Conservation (phyloP, 2,888 invertebrate genomes). For the Eucera pruinosa region DNA sequence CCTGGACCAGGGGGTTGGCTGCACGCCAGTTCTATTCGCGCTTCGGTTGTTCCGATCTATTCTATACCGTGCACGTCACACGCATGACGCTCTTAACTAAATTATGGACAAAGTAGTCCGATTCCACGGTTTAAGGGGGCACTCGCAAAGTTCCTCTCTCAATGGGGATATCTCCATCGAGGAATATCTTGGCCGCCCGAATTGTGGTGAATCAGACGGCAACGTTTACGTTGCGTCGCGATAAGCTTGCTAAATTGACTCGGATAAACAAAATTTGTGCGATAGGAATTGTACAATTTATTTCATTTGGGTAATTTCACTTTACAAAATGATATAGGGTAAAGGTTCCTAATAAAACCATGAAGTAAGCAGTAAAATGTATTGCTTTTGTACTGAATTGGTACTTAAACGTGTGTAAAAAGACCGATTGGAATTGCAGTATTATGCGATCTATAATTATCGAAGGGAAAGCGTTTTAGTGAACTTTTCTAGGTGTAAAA, state of each 20-base stretch:
- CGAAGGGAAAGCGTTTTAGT: no score
- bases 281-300: no score
- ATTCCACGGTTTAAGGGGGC: conserved; percentile 79
- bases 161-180: conserved; percentile 40
- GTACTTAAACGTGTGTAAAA: no score
- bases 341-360: no score
- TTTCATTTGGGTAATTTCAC: no score
- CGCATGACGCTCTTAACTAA: conserved; percentile 84
- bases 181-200: not conserved
- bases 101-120: conserved; percentile 84
- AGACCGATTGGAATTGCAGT: no score
- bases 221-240: not conserved
- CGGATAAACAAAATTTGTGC: no score
- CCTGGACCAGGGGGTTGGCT: conserved; percentile 82
- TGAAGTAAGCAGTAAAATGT: no score
- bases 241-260: not conserved
- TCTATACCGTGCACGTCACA: conserved; percentile 83
- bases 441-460: no score
- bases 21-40: conserved; percentile 83
- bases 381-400: no score
- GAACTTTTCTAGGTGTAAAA: no score
- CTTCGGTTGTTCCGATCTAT: conserved; percentile 84
- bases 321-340: no score
- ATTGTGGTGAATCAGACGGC: not conserved
- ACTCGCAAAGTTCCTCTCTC: conserved; percentile 76